These are phyloP conservation scores for Seriola aureovittata DNA, from an alignment of 2,113 vertebrate species.

Conservation along the genomic window DNA sequence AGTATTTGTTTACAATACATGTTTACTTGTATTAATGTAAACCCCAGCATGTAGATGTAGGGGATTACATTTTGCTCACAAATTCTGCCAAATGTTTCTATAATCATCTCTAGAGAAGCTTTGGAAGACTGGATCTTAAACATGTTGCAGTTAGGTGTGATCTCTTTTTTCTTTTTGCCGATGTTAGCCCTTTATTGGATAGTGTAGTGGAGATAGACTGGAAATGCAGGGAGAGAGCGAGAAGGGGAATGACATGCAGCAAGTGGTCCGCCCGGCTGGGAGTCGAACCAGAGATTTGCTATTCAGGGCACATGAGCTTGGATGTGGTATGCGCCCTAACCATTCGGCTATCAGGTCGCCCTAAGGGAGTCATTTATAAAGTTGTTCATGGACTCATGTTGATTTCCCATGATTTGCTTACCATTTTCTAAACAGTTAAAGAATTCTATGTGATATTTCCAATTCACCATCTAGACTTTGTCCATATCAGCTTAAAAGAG, in stretches of 20 bases:
- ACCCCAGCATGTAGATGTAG: background rate
- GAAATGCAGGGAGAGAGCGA: no score
- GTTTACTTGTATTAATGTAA: constrained; percentile 7
- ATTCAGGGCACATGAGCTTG: no score
- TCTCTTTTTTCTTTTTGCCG: no score
- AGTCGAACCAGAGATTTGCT: no score
- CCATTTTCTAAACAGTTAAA: background rate
- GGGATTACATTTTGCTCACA: constrained; percentile 5
- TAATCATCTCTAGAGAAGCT: constrained; percentile 33
- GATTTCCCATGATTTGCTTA: background rate
- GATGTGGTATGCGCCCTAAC: no score
- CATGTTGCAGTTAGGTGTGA: background rate
- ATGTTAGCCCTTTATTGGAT: no score
- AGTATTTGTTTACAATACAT: background rate
- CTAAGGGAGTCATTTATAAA: constrained; percentile 7
- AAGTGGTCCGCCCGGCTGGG: no score
- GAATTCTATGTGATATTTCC: background rate
- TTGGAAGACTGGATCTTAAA: background rate
- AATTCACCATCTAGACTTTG: background rate
- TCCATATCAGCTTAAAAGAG: background rate
- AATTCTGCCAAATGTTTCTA: constrained; percentile 25
- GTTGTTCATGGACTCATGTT: constrained; percentile 3
- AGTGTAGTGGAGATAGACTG: no score
- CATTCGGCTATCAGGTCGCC: background rate
- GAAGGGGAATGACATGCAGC: no score